Base-by-base conservation (phyloP, 2,888 invertebrate species). In the Vesta saturnalis region DNA sequence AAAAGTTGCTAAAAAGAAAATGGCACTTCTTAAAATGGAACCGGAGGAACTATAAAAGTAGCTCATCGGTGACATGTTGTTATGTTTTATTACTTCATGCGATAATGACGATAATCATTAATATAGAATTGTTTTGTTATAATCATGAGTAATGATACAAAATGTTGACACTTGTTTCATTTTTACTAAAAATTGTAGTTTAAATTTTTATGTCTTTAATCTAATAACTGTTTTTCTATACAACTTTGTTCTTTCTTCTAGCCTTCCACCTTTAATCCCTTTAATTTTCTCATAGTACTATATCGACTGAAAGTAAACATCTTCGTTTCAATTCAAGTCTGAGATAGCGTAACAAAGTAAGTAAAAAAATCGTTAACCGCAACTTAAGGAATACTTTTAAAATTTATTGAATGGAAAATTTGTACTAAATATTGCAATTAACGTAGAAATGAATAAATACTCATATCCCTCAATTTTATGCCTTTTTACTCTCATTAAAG, bases 1-100 rank as follows among this genome's bases (percentile, higher is more conserved):
- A 73, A 95, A 95, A 85, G 94, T 96, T 77, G 95, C 95, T 76
- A 94, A 95, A 85, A 94, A 94, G 86, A 94, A 94, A 83, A 88
- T 94, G 87, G 92, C 93, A 86, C 87, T 95, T 83, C 89, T 94
- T 82, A 92, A 92, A 86, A 94, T 94, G 94, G 94, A 92, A 83
- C 92, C 92, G 46, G 91, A 85, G 74, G 85, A 84, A 77, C 76
- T 83, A 72, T 84, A 79, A 81, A 64, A 62, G n/a, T 59, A 59
- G 43, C 19, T 58, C 60, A 23, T 46, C 58, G 23, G 18, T 23
- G 18, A 30, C 39, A 55, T 54, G 55, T 70, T 67, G 66, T 64
- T 70, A 63, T 19, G 59, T 67, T 70, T 55, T 55, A 58, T 66
- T 64, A 70, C 67, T 64, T 60, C 52, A 74, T 78, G 79, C 79